Evolutionary conservation across 37 sponge, comb jelly and placozoan genomes (phyloP), one percentile per base, ranked within the genome.

Genomic region (Dysidea cf. avara): DNA sequence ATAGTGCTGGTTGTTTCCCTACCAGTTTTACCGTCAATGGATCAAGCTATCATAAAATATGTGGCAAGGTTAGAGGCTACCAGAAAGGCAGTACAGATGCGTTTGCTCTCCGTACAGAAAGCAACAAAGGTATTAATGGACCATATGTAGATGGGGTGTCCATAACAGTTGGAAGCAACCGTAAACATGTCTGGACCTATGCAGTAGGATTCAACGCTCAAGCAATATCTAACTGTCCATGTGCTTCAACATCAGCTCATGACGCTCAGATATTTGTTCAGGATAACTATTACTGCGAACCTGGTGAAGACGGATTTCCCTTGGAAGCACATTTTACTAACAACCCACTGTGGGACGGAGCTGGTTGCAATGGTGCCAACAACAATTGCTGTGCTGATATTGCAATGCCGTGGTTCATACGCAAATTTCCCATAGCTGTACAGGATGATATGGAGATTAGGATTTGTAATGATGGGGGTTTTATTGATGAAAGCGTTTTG

Each of bases 381-480:
- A 68, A 68, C 69, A 68, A 5, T 18, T 49, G 53, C 69, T 68
- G 69, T 39, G n/a, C n/a, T n/a, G n/a, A n/a, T n/a, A n/a, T n/a
- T n/a, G n/a, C n/a, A n/a, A n/a, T n/a, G n/a, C n/a, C n/a, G n/a
- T n/a, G n/a, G n/a, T n/a, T n/a, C n/a, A n/a, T n/a, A n/a, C n/a
- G n/a, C n/a, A n/a, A n/a, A n/a, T n/a, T n/a, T n/a, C n/a, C n/a
- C n/a, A n/a, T n/a, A n/a, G n/a, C n/a, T n/a, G n/a, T n/a, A n/a
- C n/a, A n/a, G n/a, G n/a, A n/a, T n/a, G n/a, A n/a, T n/a, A n/a
- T n/a, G n/a, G n/a, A n/a, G n/a, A n/a, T n/a, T n/a, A n/a, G n/a
- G n/a, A n/a, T n/a, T n/a, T n/a, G n/a, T n/a, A n/a, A n/a, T n/a
- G n/a, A n/a, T n/a, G n/a, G n/a, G n/a, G n/a, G n/a, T n/a, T n/a